A percentile compares a stretch with the other conserved stretches of the same genome.
phyloP scores from a whole-genome alignment of 1,140 invertebrate genomes.

The Halesus radiatus region DNA sequence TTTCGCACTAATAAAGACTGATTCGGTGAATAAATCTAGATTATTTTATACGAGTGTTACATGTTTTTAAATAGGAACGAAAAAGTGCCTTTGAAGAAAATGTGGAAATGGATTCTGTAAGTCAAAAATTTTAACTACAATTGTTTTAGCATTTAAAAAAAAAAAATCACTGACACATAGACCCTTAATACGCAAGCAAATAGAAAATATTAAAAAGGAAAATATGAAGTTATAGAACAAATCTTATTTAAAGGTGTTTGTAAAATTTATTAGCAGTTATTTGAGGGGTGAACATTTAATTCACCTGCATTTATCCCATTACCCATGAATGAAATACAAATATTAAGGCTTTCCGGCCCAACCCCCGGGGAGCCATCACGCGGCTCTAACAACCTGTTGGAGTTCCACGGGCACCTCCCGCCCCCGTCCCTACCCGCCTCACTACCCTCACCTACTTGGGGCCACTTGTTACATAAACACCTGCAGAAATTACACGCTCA shows the following conservation, averaged over 20 bases:
- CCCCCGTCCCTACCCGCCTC: background rate
- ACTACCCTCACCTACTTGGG: background rate
- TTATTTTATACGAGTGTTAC: slow-evolving; percentile 8
- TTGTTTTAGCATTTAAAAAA: no score
- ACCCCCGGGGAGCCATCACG: slow-evolving; percentile 51
- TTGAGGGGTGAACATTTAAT: no score
- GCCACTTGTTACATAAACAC: slow-evolving; percentile 31
- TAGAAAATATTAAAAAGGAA: no score
- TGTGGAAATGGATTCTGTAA: slow-evolving; percentile 55
- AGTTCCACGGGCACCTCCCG: slow-evolving; percentile 31
- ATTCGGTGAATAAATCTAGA: slow-evolving; percentile 13
- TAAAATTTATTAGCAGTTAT: no score
- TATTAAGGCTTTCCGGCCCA: slow-evolving; percentile 38
- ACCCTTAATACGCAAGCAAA: no score
- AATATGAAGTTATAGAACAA: no score
- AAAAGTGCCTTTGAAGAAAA: slow-evolving; percentile 43
- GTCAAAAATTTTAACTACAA: background rate
- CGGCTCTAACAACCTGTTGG: slow-evolving; percentile 55
- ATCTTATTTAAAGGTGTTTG: no score
- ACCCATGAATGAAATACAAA: slow-evolving; percentile 44
- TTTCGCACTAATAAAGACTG: slow-evolving; percentile 39
- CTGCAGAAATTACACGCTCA: no score
- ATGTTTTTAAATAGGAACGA: slow-evolving; percentile 19
- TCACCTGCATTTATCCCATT: slow-evolving; percentile 2
- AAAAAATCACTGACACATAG: no score